phyloP scores from a whole-genome alignment of 2,797 vertebrate species.

The Octomys mimax region DNA sequence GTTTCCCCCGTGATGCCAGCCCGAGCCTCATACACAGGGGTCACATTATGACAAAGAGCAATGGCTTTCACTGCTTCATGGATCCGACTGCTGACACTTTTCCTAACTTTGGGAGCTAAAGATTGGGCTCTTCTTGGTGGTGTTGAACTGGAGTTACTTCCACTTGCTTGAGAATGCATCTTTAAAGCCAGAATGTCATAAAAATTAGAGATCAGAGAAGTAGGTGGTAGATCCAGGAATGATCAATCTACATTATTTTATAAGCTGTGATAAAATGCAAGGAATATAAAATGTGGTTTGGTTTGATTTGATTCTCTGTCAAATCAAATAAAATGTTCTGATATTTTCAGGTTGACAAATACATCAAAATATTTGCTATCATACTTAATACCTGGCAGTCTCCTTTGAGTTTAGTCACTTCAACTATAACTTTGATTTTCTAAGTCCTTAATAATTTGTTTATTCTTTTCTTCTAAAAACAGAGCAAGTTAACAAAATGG shows the following conservation, averaged over 20 bases:
- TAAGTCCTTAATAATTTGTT: neutral
- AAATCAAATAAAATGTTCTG: neutral
- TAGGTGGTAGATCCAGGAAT: neutral
- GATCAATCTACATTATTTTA: neutral
- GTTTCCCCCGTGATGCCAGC: conserved; percentile 89
- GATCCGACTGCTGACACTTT: conserved; percentile 96
- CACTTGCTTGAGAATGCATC: conserved; percentile 84
- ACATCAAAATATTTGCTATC: neutral
- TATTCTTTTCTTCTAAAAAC: neutral
- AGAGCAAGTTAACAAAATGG: neutral
- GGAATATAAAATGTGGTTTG: neutral
- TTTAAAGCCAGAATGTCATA: neutral
- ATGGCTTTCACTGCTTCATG: conserved; percentile 98
- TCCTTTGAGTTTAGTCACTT: neutral
- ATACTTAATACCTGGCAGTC: neutral
- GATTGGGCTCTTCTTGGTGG: conserved; percentile 90
- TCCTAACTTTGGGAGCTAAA: conserved; percentile 94
- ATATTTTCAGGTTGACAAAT: neutral
- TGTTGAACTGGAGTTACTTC: conserved; percentile 86
- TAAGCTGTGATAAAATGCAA: neutral
- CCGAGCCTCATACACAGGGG: conserved; percentile 95
- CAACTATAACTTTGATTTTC: neutral
- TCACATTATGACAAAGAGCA: conserved; percentile 98
- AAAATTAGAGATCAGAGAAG: neutral
- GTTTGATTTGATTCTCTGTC: neutral